Base-by-base conservation (phyloP, 2,113 vertebrate genomes). In the Nematolebias whitei region DNA sequence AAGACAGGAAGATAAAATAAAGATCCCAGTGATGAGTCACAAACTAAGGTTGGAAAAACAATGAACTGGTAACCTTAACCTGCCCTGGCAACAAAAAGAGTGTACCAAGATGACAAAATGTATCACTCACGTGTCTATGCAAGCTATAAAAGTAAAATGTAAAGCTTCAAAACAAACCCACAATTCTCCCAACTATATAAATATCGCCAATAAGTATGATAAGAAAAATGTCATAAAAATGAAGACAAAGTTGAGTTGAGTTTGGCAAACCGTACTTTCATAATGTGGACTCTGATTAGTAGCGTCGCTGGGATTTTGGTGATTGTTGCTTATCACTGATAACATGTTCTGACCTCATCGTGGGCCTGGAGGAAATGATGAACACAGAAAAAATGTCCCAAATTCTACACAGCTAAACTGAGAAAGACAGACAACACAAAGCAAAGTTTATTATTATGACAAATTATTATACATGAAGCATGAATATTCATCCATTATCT, bases 21-120 rank as follows among this genome's bases (percentile, higher is more conserved):
- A 52, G 15, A 69, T 35, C 47, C 63, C 55, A 24, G 26, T 1
- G 50, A 43, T 84, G 82, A 82, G 52, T 85, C 78, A 85, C 52
- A 70, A 73, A 65, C 49, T 40, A 20, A 12, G 32, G 14, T 26
- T 26, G 50, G 32, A 47, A 48, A 12, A 39, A 35, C 23, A 16
- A 44, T 43, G 59, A 63, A 62, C 14, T 45, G 40, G 15, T 18
- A 68, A 71, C 76, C 73, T 76, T 32, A 45, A 62, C 44, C 23
- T 75, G 83, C 73, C 70, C 83, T 50, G 66, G 44, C 16, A 38
- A 53, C 1, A 1, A 58, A 19, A 19, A 50, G 22, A 20, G 61
- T 23, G 14, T 44, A 38, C 10, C 22, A 16, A 24, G 10, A 65
- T 63, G 65, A 65, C 55, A 20, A 41, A 74, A 67, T 12, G 18